Evolutionary conservation across 2,888 invertebrate species (phyloP).

Genomic region (Eupithecia subumbrata): DNA sequence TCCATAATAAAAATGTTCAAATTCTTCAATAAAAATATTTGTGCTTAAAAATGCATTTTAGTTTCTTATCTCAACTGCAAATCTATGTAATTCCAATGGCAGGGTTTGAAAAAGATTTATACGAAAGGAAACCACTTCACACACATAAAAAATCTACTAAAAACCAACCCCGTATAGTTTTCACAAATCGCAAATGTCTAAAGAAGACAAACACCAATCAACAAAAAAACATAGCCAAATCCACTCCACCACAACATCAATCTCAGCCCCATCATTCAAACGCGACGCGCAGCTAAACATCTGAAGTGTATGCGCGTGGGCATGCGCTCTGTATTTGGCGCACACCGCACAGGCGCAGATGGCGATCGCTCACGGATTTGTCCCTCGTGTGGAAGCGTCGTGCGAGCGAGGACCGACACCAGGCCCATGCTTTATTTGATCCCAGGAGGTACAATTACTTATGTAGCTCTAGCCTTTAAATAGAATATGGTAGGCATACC

Average conservation of each 20-base stretch:
- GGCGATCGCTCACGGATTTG: conserved; percentile 45
- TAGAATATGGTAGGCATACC: too few species aligned
- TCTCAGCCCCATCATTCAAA: conserved; percentile 13
- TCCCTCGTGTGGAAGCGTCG: conserved; percentile 40
- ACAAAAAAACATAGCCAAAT: too few species aligned
- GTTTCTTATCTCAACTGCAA: neutral
- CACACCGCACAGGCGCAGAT: conserved; percentile 42
- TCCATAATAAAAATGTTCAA: neutral
- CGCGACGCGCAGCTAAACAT: conserved; percentile 21
- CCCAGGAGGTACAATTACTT: conserved; percentile 15
- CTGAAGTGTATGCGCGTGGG: conserved; percentile 38
- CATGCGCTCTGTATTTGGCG: conserved; percentile 41
- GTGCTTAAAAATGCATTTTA: neutral
- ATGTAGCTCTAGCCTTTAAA: neutral
- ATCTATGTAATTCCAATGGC: neutral
- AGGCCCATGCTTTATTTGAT: conserved; percentile 28
- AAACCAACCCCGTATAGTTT: neutral
- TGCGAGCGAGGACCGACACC: conserved; percentile 35
- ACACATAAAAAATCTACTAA: neutral
- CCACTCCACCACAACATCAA: conserved; percentile 8
- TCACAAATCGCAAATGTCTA: neutral
- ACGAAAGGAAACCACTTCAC: neutral
- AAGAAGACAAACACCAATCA: neutral
- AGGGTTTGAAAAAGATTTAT: neutral
- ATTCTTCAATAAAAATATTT: neutral